Evolutionary conservation across 2,888 invertebrate species (phyloP), one percentile per base, ranked within the genome.

Genomic region (Synergus umbraculus): DNA sequence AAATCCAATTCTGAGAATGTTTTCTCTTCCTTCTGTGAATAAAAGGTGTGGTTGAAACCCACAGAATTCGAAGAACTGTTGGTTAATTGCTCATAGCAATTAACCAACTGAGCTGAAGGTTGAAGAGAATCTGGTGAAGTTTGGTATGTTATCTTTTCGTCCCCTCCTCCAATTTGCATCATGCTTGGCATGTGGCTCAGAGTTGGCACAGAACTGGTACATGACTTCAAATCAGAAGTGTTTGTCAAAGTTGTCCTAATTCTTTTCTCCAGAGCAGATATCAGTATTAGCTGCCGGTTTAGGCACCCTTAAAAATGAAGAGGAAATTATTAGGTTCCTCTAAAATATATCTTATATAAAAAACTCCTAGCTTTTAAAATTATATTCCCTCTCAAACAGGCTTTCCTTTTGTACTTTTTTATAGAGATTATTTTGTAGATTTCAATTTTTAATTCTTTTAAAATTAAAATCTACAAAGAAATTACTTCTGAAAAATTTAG

Each of bases 121-220:
- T 41, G 37, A 9, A 73, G 9, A n/a, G 54, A 49, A 29, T 29
- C 22, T 15, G 73, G 22, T 7, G 54, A 46, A 54, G 9, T 54
- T n/a, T 54, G 29, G 29, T 54, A 54, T 12, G 73, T 29, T 9
- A 73, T 37, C 46, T 69, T 46, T 73, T 54, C 73, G 9, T 73
- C 73, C 4, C 73, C 73, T n/a, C 73, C 73, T 4, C 73, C 73
- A n/a, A 54, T 49, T 73, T 73, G 54, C 73, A 54, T 37, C 73
- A 46, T 54, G 29, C 37, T 10, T 2, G 73, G 73, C 54, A 73
- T 37, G n/a, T 73, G 54, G n/a, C 49, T 54, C n/a, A 54, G n/a
- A 15, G 54, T 73, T 9, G 73, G 54, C 37, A 54, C n/a, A 54
- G 49, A 73, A 54, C 7, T 54, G 29, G 49, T 73, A 49, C 69